Conservation (phyloP, 1,140 invertebrate genomes). For the Orius insidiosus region DNA sequence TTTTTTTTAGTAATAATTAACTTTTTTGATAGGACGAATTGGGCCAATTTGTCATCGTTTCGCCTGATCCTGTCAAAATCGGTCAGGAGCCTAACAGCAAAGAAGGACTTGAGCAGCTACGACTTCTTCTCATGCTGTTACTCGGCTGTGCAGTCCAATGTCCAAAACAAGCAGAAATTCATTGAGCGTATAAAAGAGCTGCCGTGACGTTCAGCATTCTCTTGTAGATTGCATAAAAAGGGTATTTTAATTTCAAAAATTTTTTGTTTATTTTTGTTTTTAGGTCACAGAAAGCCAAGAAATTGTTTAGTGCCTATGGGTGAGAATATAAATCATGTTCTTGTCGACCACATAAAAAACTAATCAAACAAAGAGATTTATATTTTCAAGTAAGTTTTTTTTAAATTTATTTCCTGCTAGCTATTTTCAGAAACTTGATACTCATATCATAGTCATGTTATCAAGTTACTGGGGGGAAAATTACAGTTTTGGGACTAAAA, state of each 20-base stretch:
- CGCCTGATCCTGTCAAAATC: slow-evolving; percentile 63
- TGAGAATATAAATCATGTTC: slow-evolving; percentile 25
- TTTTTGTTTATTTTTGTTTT: slow-evolving; percentile 13
- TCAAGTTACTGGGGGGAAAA: too few species aligned
- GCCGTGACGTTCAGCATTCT: slow-evolving; percentile 62
- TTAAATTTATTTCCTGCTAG: too few species aligned
- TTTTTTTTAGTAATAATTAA: too few species aligned
- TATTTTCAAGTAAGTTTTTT: slow-evolving; percentile 40
- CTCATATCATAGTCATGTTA: too few species aligned
- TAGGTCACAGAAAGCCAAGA: slow-evolving; percentile 80
- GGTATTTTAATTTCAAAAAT: slow-evolving; percentile 30
- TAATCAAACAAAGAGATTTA: slow-evolving; percentile 66
- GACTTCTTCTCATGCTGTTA: slow-evolving; percentile 66
- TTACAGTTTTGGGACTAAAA: too few species aligned
- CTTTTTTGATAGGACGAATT: slow-evolving; percentile 57
- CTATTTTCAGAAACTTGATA: too few species aligned
- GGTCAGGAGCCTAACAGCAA: slow-evolving; percentile 50
- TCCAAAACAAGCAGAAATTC: slow-evolving; percentile 78
- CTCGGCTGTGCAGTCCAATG: slow-evolving; percentile 91
- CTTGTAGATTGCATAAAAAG: slow-evolving; percentile 88
- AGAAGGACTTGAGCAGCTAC: slow-evolving; percentile 59
- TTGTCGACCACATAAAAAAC: slow-evolving; percentile 46
- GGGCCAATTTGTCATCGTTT: slow-evolving; percentile 60
- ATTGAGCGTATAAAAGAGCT: slow-evolving; percentile 78
- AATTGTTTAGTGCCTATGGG: slow-evolving; percentile 56